phyloP scores from a whole-genome alignment of 37 sponge, comb jelly and placozoan genomes.

The Halisarca cf. caerulea region DNA sequence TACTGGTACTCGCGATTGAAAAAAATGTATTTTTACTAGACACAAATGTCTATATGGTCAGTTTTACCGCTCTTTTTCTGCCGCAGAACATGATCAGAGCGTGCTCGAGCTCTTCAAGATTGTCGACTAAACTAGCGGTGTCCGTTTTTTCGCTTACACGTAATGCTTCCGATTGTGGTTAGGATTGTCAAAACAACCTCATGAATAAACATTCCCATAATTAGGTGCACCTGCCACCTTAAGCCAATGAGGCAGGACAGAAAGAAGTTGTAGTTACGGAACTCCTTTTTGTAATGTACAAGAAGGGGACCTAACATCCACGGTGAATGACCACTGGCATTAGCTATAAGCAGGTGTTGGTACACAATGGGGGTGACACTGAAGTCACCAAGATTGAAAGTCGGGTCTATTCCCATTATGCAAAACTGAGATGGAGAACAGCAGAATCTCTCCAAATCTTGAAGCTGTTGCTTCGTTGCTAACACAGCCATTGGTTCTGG shows the following conservation, averaged over 20 bases:
- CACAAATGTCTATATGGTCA: too few relatives aligned
- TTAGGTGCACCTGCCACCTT: too few relatives aligned
- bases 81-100: too few relatives aligned
- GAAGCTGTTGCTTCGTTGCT: background rate
- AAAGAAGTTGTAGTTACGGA: slow-evolving; percentile 24
- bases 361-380: slow-evolving; percentile 55
- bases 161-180: too few relatives aligned
- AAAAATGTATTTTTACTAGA: too few relatives aligned
- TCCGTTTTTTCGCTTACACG: too few relatives aligned
- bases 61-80: too few relatives aligned
- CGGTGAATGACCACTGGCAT: slow-evolving; percentile 4
- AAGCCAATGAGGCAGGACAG: slow-evolving; percentile 20
- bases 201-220: too few relatives aligned
- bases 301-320: slow-evolving; percentile 27
- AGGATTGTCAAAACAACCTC: too few relatives aligned
- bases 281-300: slow-evolving; percentile 24
- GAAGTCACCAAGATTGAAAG: slow-evolving; percentile 48
- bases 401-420: slow-evolving; percentile 35
- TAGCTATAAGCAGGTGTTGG: slow-evolving; percentile 39
- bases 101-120: too few relatives aligned
- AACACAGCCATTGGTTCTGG: background rate
- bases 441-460: slow-evolving; percentile 27
- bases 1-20: too few relatives aligned
- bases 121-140: too few relatives aligned
- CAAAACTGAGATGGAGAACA: background rate